A percentile compares a stretch with the other conserved stretches of the same genome.
These are phyloP conservation scores for Diplogasteroides magnus DNA, from an alignment of 1,140 invertebrate species.

Conservation along the genomic window DNA sequence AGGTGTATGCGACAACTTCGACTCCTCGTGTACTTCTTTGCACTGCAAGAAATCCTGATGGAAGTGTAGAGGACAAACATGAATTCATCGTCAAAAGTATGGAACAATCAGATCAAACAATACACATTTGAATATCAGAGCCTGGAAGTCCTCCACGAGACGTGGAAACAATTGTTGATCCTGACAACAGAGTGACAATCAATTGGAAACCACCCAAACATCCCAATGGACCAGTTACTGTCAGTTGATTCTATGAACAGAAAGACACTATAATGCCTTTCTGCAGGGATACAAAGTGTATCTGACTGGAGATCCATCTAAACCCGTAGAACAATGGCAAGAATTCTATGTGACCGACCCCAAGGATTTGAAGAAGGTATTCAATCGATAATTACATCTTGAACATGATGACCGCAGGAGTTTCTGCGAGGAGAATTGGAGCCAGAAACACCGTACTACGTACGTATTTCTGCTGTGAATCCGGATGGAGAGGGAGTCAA, in stretches of 20 bases:
- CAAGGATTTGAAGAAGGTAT: slow-evolving; percentile 8
- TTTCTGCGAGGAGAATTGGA: slow-evolving; percentile 48
- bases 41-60: slow-evolving; percentile 52
- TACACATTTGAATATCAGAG: slow-evolving; percentile 29
- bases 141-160: slow-evolving; percentile 46
- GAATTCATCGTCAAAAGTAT: slow-evolving; percentile 44
- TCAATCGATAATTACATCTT: too few relatives aligned
- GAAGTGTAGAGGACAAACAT: slow-evolving; percentile 43
- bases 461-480: slow-evolving; percentile 49
- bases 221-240: slow-evolving; percentile 47
- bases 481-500: slow-evolving; percentile 43
- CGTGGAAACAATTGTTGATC: slow-evolving; percentile 40
- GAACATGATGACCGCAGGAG: too few relatives aligned
- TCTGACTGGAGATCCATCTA: slow-evolving; percentile 47
- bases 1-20: slow-evolving; percentile 41
- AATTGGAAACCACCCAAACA: slow-evolving; percentile 47
- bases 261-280: slow-evolving; percentile 1
- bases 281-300: slow-evolving; percentile 47
- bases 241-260: slow-evolving; percentile 15
- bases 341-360: slow-evolving; percentile 32
- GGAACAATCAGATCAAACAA: slow-evolving; percentile 16
- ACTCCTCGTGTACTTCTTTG: slow-evolving; percentile 45
- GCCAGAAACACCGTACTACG: slow-evolving; percentile 53
- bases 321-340: slow-evolving; percentile 53
- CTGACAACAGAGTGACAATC: slow-evolving; percentile 51